Evolutionary conservation across 2,888 invertebrate species (phyloP), one percentile per base, ranked within the genome.

Genomic region (Exocentrus adspersus): DNA sequence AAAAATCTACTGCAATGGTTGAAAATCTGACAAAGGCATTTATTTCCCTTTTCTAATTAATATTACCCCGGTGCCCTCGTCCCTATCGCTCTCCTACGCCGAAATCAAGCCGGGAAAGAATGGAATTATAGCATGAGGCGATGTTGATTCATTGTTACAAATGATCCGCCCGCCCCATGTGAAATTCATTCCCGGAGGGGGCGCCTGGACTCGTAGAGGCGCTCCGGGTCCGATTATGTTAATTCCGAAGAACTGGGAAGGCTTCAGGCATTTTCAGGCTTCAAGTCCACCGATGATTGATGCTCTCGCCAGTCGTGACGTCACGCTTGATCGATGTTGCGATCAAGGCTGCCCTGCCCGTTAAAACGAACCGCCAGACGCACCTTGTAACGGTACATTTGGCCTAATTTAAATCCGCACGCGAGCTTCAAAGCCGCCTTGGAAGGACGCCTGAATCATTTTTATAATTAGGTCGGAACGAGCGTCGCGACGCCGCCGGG

Each of bases 241-340:
- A 48, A 48, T 14, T 24, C 28, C 9, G 48, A 48, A 48, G 48
- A 48, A 48, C 48, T 48, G 16, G 48, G 10, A n/a, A n/a, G n/a
- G n/a, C n/a, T n/a, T n/a, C n/a, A n/a, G n/a, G n/a, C n/a, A n/a
- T n/a, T n/a, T n/a, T n/a, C n/a, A n/a, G 14, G 48, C 48, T 48
- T 48, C 48, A 9, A 20, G 28, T 52, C 32, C 21, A 9, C 42
- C 21, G 60, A 52, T 60, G 60, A 60, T 52, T 60, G 60, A 60
- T 53, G 60, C 21, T 43, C 32, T 16, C 37, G 21, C 37, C 60
- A 43, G 30, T 30, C 21, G 21, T 60, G 60, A 60, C 60, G 60
- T 60, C 60, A 60, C 46, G 9, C 19, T n/a, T 12, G 41, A 60
- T 60, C 60, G 60, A 60, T 60, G 45, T n/a, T 12, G 53, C 53